A percentile compares a stretch with the other conserved stretches of the same genome.
Evolutionary conservation across 2,888 invertebrate species (phyloP).

Genomic region (Ectemnius lituratus): DNA sequence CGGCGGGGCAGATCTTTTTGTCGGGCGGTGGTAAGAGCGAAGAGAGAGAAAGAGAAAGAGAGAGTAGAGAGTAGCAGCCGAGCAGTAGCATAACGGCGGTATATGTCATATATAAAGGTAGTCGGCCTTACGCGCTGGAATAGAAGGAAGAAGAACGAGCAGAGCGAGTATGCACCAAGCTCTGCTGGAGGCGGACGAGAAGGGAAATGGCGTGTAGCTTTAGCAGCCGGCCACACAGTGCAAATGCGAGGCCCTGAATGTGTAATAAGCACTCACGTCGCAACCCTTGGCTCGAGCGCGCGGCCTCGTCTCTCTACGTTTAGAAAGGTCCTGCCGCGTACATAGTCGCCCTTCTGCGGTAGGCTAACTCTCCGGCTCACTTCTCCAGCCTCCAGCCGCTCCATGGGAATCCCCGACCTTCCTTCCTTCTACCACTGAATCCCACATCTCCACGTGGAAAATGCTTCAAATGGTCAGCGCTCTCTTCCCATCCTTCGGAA

Average conservation of each 20-base stretch:
- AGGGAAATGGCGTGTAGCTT: slow-evolving; percentile 42
- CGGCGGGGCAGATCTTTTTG: slow-evolving; percentile 25
- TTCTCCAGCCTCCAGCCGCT: background rate
- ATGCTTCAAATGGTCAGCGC: background rate
- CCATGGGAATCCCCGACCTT: too few relatives aligned
- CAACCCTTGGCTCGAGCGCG: slow-evolving; percentile 59
- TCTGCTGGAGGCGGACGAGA: slow-evolving; percentile 5
- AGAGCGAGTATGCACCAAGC: slow-evolving; percentile 4
- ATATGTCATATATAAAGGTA: slow-evolving; percentile 48
- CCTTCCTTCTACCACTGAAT: background rate
- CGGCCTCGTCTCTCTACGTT: slow-evolving; percentile 60
- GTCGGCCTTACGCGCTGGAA: slow-evolving; percentile 38
- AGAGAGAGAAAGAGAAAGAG: too few relatives aligned
- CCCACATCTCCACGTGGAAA: background rate
- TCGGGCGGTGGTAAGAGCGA: slow-evolving; percentile 6
- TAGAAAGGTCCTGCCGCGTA: slow-evolving; percentile 65
- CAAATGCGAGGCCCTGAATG: slow-evolving; percentile 69
- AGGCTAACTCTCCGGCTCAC: background rate
- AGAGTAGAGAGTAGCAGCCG: background rate
- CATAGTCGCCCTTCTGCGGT: slow-evolving; percentile 1
- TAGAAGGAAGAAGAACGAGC: slow-evolving; percentile 46
- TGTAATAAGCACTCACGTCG: slow-evolving; percentile 72
- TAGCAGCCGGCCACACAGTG: slow-evolving; percentile 48
- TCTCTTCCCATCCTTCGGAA: too few relatives aligned
- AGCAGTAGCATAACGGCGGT: slow-evolving; percentile 24